phyloP scores from a whole-genome alignment of 2,113 vertebrate genomes.

The Regulus satrapa region DNA sequence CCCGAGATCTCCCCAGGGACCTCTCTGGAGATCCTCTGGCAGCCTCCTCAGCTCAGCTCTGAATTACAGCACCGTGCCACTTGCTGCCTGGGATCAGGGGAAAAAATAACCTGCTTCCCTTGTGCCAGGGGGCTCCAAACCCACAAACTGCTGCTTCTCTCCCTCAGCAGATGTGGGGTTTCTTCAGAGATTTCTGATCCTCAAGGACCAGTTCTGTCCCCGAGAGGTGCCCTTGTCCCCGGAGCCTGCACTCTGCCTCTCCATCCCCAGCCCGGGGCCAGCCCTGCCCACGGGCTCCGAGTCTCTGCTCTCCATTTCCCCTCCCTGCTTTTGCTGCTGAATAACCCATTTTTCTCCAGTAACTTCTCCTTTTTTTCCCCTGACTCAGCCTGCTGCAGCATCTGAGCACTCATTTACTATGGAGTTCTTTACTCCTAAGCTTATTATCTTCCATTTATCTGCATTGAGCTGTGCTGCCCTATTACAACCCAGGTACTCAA shows the following conservation, averaged over 20 bases:
- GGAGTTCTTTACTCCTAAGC: background rate
- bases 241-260: background rate
- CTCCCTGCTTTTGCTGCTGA: background rate
- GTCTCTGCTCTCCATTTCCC: background rate
- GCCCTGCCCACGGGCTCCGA: background rate
- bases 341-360: background rate
- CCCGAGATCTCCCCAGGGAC: background rate
- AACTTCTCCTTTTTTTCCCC: background rate
- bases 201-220: background rate
- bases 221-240: background rate
- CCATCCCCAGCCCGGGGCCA: background rate
- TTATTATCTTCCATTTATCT: slow-evolving; percentile 51
- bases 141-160: background rate
- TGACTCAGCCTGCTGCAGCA: background rate
- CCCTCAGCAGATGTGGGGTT: background rate
- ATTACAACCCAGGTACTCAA: slow-evolving; percentile 26
- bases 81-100: background rate
- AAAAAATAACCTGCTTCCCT: background rate
- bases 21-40: background rate
- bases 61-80: background rate
- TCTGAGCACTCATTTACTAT: background rate
- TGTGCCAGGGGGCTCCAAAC: background rate
- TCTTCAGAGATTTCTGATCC: background rate
- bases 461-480: background rate
- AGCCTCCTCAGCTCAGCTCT: background rate